Conservation (phyloP, 2,113 vertebrate species). For the Seriola rivoliana region DNA sequence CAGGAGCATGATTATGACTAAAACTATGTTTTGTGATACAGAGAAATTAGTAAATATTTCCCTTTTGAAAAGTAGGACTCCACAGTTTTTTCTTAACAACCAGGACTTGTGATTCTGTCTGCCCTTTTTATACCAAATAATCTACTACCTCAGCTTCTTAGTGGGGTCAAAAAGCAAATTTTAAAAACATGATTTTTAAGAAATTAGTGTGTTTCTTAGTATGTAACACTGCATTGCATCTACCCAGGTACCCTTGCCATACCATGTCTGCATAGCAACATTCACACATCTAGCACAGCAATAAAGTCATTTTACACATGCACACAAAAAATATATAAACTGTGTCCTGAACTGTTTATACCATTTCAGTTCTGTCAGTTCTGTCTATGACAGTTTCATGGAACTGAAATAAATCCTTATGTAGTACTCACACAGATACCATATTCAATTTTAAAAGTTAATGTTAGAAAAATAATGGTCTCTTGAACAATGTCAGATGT, state of each 20-base stretch:
- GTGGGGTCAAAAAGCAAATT: constrained; percentile 24
- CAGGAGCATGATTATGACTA: constrained; percentile 44
- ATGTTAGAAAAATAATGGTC: constrained; percentile 63
- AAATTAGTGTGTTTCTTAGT: constrained; percentile 65
- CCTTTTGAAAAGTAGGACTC: constrained; percentile 26
- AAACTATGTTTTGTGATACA: constrained; percentile 46
- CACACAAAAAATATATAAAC: constrained; percentile 56
- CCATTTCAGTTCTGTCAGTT: constrained; percentile 21
- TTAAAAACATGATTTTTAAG: constrained; percentile 40
- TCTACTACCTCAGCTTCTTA: constrained; percentile 19
- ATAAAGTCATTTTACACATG: constrained; percentile 63
- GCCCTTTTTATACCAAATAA: not conserved
- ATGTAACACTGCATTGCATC: constrained; percentile 50
- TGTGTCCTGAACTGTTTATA: constrained; percentile 48
- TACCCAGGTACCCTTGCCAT: constrained; percentile 26
- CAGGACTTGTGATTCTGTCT: not conserved
- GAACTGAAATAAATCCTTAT: constrained; percentile 31
- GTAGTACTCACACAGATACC: constrained; percentile 25
- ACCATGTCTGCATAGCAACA: constrained; percentile 53
- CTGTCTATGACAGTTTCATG: constrained; percentile 17
- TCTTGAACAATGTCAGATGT: constrained; percentile 48
- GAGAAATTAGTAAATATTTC: constrained; percentile 36
- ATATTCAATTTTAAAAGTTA: constrained; percentile 24
- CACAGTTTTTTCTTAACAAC: constrained; percentile 10
- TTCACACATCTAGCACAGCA: constrained; percentile 71